Conservation (phyloP, 2,888 invertebrate genomes). For the Phengaris arion region DNA sequence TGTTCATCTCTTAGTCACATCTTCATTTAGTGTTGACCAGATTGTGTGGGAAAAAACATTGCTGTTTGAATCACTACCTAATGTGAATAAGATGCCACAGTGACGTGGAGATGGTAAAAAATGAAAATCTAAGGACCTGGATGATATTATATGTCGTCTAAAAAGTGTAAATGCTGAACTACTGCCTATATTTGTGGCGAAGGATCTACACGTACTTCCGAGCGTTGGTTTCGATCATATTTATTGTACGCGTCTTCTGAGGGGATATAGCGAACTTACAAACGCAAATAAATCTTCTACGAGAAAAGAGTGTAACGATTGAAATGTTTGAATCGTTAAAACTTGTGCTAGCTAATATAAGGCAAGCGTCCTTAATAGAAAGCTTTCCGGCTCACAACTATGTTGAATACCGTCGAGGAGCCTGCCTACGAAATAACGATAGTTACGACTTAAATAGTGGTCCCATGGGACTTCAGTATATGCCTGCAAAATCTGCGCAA, state of each 20-base stretch:
- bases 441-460: not conserved
- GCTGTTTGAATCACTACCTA: conserved; percentile 29
- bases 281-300: conserved; percentile 28
- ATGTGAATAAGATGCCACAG: conserved; percentile 28
- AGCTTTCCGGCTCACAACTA: not conserved
- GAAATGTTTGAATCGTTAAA: conserved; percentile 22
- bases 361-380: not conserved
- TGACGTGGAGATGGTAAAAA: conserved; percentile 28
- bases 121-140: conserved; percentile 32
- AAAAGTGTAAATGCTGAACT: conserved; percentile 31
- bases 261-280: no score
- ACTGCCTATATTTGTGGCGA: conserved; percentile 33
- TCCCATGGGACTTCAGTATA: not conserved
- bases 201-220: conserved; percentile 32
- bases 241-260: conserved; percentile 31
- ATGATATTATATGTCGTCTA: conserved; percentile 33
- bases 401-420: not conserved
- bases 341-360: not conserved
- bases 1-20: conserved; percentile 28
- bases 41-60: conserved; percentile 27
- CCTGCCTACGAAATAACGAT: not conserved
- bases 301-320: conserved; percentile 31
- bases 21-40: conserved; percentile 26
- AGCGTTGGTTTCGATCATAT: conserved; percentile 33
- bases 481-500: not conserved